Evolutionary conservation across 2,888 invertebrate species (phyloP), one percentile per base, ranked within the genome.

Genomic region (Calephelis perditalis): DNA sequence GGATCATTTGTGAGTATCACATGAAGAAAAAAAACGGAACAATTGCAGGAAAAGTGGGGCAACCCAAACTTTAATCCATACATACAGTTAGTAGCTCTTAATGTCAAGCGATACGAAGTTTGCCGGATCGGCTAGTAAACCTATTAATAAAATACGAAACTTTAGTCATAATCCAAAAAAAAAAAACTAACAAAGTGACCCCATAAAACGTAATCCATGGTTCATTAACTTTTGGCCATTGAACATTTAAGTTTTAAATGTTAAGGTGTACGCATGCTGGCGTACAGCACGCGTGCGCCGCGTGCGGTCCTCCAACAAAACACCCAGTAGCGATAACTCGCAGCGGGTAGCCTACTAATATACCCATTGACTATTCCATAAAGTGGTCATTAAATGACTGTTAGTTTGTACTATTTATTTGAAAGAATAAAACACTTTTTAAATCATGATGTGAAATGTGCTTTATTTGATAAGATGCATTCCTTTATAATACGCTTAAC

Each of bases 251-350:
- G 35, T 35, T 52, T 52, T 36, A 59, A 67, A 66, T 62, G 65
- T 74, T 73, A 80, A 77, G 77, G 68, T 62, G 68, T 69, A 66
- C 73, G 67, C 73, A 76, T 77, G 79, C 72, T 65, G 58, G 49
- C 63, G 69, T 65, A 66, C 64, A 73, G 70, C 73, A 72, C 76
- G 81, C 75, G 68, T 63, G 70, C 65, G 69, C 70, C 73, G 70
- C 75, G 75, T 70, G 74, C 70, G 74, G 71, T 73, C 74, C 68
- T 35, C 26, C 52, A 54, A 11, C n/a, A 11, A 54, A 54, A 54
- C 78, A 74, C 72, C 82, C 79, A 75, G 80, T 77, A 78, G 82
- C 76, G 76, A 45, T 46, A 46, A 44, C 79, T 58, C 66, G 59
- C 68, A 63, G 69, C 66, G 63, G 69, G 68, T 60, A 7, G 57